Evolutionary conservation across 2,888 invertebrate species (phyloP).

Genomic region (Thera obeliscata): DNA sequence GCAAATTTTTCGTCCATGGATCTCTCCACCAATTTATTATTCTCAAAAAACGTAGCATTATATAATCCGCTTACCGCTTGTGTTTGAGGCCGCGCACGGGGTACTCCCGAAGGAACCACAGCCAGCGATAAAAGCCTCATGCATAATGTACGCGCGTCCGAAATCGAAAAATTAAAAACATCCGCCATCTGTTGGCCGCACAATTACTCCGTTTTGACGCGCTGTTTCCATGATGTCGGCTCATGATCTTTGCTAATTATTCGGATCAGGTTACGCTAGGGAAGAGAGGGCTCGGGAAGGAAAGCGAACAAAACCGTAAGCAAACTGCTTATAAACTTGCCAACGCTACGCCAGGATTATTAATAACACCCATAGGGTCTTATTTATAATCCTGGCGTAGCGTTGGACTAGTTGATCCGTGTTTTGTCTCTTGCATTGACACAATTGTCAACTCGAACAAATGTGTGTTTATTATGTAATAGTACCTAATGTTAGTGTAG

Average conservation of each 20-base stretch:
- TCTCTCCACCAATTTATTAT: too few relatives aligned
- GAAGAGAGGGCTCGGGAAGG: not conserved
- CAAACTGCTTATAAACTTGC: not conserved
- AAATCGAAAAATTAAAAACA: slow-evolving; percentile 84
- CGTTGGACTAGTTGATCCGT: too few relatives aligned
- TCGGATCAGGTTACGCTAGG: slow-evolving; percentile 47
- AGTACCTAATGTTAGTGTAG: too few relatives aligned
- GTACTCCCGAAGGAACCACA: slow-evolving; percentile 79
- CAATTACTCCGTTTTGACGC: slow-evolving; percentile 63
- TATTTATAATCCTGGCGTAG: too few relatives aligned
- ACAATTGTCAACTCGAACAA: too few relatives aligned
- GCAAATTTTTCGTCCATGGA: too few relatives aligned
- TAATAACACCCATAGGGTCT: too few relatives aligned
- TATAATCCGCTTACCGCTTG: slow-evolving; percentile 26
- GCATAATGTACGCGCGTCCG: slow-evolving; percentile 80
- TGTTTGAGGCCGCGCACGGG: slow-evolving; percentile 31
- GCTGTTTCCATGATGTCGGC: slow-evolving; percentile 53
- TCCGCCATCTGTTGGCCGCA: slow-evolving; percentile 76
- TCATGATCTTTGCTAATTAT: slow-evolving; percentile 70
- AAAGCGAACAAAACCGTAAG: not conserved
- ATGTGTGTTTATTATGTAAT: too few relatives aligned
- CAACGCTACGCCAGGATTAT: too few relatives aligned
- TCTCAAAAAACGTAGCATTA: too few relatives aligned
- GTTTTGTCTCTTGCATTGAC: too few relatives aligned
- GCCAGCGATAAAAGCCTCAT: slow-evolving; percentile 83